Evolutionary conservation across 2,888 invertebrate species (phyloP), one percentile per base, ranked within the genome.

Genomic region (Drosophila cyrtoloma): DNA sequence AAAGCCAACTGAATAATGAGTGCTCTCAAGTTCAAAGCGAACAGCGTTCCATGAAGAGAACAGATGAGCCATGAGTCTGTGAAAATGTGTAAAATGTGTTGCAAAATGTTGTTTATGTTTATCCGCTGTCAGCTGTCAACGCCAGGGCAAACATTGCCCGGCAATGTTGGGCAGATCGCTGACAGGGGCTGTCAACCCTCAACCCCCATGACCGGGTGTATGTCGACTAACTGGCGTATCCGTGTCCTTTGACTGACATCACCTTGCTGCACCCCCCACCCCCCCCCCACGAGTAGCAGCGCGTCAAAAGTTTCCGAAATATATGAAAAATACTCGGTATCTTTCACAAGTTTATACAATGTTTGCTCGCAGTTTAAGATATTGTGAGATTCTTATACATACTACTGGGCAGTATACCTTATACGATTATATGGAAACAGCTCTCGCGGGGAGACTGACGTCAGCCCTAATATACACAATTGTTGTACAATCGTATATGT

Each of bases 381-480:
- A 75, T 71, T 68, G 71, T 71, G 64, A 59, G 61, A 35, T 64
- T 66, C 62, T 68, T 68, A 58, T 68, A 61, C 60, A 60, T 9
- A 6, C 51, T 65, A 51, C 14, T 33, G 50, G 56, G 50, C 42
- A 61, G 30, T 69, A 61, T 60, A 78, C 50, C n/a, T 62, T 79
- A 67, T 79, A 58, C 42, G 63, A 67, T 50, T 75, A 68, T 75
- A 71, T 79, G 69, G 55, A 61, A 62, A 37, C 56, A 57, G 75
- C 39, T 28, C 14, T 22, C n/a, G 66, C 6, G 30, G 30, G n/a
- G 30, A 9, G 52, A 52, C 85, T 87, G 85, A 85, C 85, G 85
- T 85, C 85, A 85, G 83, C 63, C 78, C 81, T 60, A 71, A 79
- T 75, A 79, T 71, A 71, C 75, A 79, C 71, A 71, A 61, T 68